Conservation (phyloP, 1,140 invertebrate genomes). For the Drosophila hydei region DNA sequence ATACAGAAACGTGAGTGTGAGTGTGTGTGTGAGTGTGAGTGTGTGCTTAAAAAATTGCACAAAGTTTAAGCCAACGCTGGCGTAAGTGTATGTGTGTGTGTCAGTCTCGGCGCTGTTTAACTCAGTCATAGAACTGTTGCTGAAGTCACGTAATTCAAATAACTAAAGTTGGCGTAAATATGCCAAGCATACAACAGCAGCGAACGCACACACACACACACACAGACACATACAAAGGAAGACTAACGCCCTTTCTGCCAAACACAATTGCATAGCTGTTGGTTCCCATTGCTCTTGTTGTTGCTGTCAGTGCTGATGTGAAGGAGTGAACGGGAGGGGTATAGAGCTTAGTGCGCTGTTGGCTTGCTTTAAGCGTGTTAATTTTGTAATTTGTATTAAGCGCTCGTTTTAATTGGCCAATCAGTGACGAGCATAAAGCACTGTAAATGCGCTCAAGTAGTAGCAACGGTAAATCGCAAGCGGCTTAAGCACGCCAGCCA, state of each 20-base stretch:
- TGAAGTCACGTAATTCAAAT: conserved; percentile 82
- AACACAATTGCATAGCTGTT: conserved; percentile 69
- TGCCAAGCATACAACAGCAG: conserved; percentile 64
- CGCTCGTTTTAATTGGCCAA: conserved; percentile 52
- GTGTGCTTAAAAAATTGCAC: conserved; percentile 51
- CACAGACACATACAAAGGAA: conserved; percentile 11
- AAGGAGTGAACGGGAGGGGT: not conserved
- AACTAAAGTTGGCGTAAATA: conserved; percentile 82
- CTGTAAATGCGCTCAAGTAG: conserved; percentile 35
- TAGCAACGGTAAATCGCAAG: conserved; percentile 11
- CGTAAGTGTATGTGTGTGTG: conserved; percentile 24
- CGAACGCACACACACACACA: conserved; percentile 28
- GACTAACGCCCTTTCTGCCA: conserved; percentile 54
- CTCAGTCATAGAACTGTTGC: conserved; percentile 78
- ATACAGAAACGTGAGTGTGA: conserved; percentile 23
- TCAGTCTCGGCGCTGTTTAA: conserved; percentile 46
- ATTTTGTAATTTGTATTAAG: conserved; percentile 56
- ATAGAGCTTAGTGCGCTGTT: conserved; percentile 29
- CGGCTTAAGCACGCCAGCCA: conserved; percentile 34
- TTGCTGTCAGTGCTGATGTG: conserved; percentile 37
- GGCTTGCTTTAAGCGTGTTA: conserved; percentile 51
- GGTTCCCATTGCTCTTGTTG: conserved; percentile 34
- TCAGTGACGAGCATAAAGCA: conserved; percentile 41
- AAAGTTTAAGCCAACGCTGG: conserved; percentile 43
- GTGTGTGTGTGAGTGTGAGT: conserved; percentile 17